A percentile compares a stretch with the other conserved stretches of the same genome.
phyloP scores from a whole-genome alignment of 2,888 invertebrate genomes.

The Drosophila cracens region DNA sequence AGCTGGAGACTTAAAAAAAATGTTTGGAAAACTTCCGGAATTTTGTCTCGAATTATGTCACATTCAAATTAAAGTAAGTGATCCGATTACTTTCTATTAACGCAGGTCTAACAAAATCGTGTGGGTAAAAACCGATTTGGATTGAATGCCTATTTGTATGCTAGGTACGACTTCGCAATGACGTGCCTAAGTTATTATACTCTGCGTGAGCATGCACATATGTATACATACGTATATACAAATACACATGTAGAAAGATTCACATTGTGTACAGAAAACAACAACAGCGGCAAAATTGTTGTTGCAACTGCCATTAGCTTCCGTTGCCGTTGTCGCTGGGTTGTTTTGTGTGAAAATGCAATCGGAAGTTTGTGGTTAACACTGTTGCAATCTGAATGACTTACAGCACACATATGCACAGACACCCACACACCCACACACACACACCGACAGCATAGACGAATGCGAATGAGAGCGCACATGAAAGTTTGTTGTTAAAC shows the following conservation, averaged over 20 bases:
- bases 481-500: conserved; percentile 64
- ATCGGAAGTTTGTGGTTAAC: conserved; percentile 67
- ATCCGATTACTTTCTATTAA: neutral
- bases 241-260: neutral
- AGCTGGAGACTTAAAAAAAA: neutral
- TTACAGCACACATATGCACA: conserved; percentile 45
- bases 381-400: conserved; percentile 68
- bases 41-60: neutral
- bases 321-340: conserved; percentile 33
- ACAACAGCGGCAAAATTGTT: conserved; percentile 6
- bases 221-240: neutral
- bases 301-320: conserved; percentile 21
- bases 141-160: neutral
- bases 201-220: neutral
- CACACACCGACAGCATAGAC: neutral
- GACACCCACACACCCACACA: neutral
- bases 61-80: neutral
- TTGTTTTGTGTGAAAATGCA: conserved; percentile 57
- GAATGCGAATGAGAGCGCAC: neutral
- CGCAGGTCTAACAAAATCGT: neutral
- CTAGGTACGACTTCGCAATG: neutral
- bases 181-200: conserved; percentile 18
- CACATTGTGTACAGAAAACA: conserved; percentile 9
- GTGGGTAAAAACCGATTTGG: neutral
- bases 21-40: neutral